A percentile compares a stretch with the other conserved stretches of the same genome.
These are phyloP conservation scores for Nothocercus julius DNA, from an alignment of 2,113 vertebrate species.

Conservation along the genomic window DNA sequence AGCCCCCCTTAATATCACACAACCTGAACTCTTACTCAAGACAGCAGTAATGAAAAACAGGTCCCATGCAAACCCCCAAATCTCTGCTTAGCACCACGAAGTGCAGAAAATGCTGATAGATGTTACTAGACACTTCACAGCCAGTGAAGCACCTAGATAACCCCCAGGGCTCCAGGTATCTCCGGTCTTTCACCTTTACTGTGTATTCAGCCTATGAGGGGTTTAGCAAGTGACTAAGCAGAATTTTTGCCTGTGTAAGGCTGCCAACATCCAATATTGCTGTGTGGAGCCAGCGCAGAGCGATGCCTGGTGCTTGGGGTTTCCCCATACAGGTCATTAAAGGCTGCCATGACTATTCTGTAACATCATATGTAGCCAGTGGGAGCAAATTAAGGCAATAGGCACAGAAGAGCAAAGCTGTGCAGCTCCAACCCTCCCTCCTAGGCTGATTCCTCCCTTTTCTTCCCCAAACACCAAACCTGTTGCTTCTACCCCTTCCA, in stretches of 20 bases:
- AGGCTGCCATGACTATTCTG: neutral
- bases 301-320: neutral
- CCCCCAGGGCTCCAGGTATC: fast-evolving
- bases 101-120: neutral
- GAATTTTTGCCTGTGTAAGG: neutral
- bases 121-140: neutral
- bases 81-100: neutral
- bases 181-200: neutral
- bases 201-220: neutral
- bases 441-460: neutral
- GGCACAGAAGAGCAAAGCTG: fast-evolving
- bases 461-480: neutral
- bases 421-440: neutral
- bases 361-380: fast-evolving
- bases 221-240: neutral
- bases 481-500: neutral
- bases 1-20: neutral
- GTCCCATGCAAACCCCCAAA: neutral
- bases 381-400: neutral
- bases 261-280: neutral
- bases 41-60: neutral
- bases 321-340: fast-evolving
- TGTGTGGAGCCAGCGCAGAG: neutral
- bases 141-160: neutral
- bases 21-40: neutral